These are phyloP conservation scores for Ecdyonurus torrentis DNA, from an alignment of 2,888 invertebrate genomes.

Conservation along the genomic window DNA sequence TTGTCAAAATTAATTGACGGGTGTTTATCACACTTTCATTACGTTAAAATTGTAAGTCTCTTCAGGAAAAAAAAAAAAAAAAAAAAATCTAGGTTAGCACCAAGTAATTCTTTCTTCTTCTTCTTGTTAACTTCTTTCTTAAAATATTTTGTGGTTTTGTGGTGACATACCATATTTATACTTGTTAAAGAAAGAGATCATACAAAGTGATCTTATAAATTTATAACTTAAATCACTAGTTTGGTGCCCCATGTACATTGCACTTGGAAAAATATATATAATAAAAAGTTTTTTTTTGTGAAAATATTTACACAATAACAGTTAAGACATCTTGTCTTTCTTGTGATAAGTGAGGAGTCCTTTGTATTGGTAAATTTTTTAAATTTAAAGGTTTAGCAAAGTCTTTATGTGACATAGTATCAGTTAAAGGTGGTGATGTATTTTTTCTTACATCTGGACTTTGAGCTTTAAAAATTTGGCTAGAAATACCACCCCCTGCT, in stretches of 20 bases:
- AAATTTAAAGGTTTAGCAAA: slow-evolving; percentile 55
- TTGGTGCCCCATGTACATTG: background rate
- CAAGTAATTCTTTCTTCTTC: background rate
- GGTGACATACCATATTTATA: background rate
- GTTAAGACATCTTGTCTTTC: slow-evolving; percentile 31
- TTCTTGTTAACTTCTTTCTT: too few relatives aligned
- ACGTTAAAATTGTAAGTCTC: background rate
- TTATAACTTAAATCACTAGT: background rate
- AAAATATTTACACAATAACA: slow-evolving; percentile 31
- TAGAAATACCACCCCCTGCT: slow-evolving; percentile 18
- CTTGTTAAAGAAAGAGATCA: background rate
- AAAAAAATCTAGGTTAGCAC: too few relatives aligned
- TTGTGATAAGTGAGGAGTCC: slow-evolving; percentile 13
- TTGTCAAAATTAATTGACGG: background rate
- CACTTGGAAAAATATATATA: background rate
- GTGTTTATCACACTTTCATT: background rate
- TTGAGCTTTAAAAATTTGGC: slow-evolving; percentile 64
- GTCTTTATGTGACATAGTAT: slow-evolving; percentile 45
- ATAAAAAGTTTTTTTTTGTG: slow-evolving; percentile 15
- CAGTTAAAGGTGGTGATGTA: slow-evolving; percentile 37
- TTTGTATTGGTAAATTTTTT: slow-evolving; percentile 15
- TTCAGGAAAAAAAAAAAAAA: too few relatives aligned
- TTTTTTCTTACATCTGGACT: slow-evolving; percentile 72
- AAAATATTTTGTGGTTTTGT: too few relatives aligned
- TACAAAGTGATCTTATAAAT: background rate